Percentiles rank a stretch among this genome's conserved stretches.
phyloP scores from a whole-genome alignment of 2,888 invertebrate genomes.

The Carcina quercana region DNA sequence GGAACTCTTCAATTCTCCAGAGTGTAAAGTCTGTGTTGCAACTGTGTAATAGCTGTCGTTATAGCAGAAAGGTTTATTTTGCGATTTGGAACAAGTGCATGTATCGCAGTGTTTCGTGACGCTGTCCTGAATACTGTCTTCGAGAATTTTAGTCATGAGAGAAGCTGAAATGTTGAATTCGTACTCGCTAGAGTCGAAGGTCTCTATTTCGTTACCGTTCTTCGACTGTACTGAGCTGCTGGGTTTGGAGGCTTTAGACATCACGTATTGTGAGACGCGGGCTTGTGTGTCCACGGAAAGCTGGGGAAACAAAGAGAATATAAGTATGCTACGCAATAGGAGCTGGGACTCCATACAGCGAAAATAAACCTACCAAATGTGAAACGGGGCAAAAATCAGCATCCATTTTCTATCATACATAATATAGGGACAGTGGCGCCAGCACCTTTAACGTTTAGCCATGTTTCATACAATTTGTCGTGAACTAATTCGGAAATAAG shows the following conservation, averaged over 20 bases:
- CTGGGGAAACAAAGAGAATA: slow-evolving; percentile 55
- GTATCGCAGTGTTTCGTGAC: slow-evolving; percentile 89
- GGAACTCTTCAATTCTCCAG: slow-evolving; percentile 64
- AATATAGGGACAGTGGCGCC: no score
- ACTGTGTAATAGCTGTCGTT: slow-evolving; percentile 74
- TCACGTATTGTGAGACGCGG: slow-evolving; percentile 86
- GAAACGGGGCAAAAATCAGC: slow-evolving; percentile 2
- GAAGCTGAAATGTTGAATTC: slow-evolving; percentile 88
- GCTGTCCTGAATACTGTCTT: slow-evolving; percentile 89
- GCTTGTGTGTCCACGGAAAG: slow-evolving; percentile 93
- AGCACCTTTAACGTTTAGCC: no score
- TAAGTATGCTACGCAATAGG: no score
- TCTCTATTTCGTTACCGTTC: slow-evolving; percentile 56
- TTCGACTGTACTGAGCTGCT: slow-evolving; percentile 59
- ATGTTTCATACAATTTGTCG: no score
- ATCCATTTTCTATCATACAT: no score
- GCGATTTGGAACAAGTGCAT: slow-evolving; percentile 80
- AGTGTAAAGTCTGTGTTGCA: slow-evolving; percentile 75
- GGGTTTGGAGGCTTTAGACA: slow-evolving; percentile 71
- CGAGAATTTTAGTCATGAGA: slow-evolving; percentile 92
- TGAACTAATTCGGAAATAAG: no score
- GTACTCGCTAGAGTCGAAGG: slow-evolving; percentile 75
- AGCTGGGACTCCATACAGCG: no score
- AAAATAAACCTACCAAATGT: no score
- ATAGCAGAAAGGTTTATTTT: slow-evolving; percentile 67